phyloP scores from a whole-genome alignment of 1,140 invertebrate species.

The Melitaea cinxia region DNA sequence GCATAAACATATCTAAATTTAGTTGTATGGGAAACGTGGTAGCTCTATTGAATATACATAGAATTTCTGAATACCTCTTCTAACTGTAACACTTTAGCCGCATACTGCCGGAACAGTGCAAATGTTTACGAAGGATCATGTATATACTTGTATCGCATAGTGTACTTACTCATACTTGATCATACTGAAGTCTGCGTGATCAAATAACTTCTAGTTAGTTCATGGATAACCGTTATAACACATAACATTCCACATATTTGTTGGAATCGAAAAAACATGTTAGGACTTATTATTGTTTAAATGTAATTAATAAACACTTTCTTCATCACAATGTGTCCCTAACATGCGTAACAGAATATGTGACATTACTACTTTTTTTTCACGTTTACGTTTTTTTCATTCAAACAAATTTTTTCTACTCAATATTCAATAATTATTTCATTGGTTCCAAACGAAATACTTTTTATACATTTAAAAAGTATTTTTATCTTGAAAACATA shows the following conservation, averaged over 20 bases:
- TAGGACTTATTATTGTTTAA: no score
- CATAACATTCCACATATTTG: neutral
- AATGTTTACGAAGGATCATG: conserved; percentile 19
- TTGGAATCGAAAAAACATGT: no score
- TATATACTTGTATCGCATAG: conserved; percentile 6
- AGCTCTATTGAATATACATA: conserved; percentile 13
- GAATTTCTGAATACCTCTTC: conserved; percentile 17
- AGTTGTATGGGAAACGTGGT: neutral
- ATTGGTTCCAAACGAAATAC: no score
- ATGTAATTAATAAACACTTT: no score
- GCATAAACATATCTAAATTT: neutral
- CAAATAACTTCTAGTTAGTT: conserved; percentile 11
- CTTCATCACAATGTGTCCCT: no score
- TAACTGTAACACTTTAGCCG: conserved; percentile 19
- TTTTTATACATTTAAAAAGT: no score
- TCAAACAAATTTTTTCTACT: no score
- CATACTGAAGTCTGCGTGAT: conserved; percentile 17
- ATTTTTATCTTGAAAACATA: no score
- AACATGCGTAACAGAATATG: no score
- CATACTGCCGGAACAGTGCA: conserved; percentile 20
- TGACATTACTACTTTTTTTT: no score
- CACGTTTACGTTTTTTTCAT: no score
- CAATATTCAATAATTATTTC: no score
- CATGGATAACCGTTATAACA: conserved; percentile 7
- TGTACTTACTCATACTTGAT: conserved; percentile 1